phyloP scores from a whole-genome alignment of 1,140 invertebrate species.

The Agraylea sexmaculata region DNA sequence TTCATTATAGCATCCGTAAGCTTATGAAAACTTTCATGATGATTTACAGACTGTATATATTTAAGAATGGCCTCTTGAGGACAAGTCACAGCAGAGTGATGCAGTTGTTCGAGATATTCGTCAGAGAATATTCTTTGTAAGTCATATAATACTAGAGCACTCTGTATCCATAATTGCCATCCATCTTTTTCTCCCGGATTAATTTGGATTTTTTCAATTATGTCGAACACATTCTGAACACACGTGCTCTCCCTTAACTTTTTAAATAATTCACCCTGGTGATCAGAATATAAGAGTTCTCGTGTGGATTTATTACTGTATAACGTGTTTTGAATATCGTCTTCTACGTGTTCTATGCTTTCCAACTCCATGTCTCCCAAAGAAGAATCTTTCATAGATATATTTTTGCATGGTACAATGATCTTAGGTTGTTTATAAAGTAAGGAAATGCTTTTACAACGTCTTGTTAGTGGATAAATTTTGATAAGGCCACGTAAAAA shows the following conservation, averaged over 20 bases:
- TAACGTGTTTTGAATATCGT: too few relatives aligned
- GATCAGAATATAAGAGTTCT: constrained; percentile 5
- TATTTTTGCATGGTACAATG: background rate
- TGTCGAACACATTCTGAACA: constrained; percentile 13
- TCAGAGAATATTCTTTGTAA: constrained; percentile 10
- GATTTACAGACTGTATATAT: constrained; percentile 5
- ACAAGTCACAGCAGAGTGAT: background rate
- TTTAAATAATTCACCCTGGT: constrained; percentile 6
- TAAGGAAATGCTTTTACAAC: too few relatives aligned
- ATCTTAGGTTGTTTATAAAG: background rate
- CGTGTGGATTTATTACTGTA: too few relatives aligned
- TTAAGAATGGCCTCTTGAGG: constrained; percentile 2
- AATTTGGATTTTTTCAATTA: constrained; percentile 3
- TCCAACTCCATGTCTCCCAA: background rate
- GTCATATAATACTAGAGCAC: constrained; percentile 11
- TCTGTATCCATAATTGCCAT: constrained; percentile 8
- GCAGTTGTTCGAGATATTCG: constrained; percentile 6
- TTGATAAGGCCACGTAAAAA: too few relatives aligned
- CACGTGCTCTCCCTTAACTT: constrained; percentile 10
- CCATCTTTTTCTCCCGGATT: constrained; percentile 3
- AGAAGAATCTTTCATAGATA: background rate
- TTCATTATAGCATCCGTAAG: constrained; percentile 2
- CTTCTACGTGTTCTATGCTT: background rate
- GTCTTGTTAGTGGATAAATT: too few relatives aligned
- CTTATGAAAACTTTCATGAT: constrained; percentile 5